These are phyloP conservation scores for Sebastes hopkinsi DNA, from an alignment of 2,797 vertebrate genomes.

Conservation along the genomic window DNA sequence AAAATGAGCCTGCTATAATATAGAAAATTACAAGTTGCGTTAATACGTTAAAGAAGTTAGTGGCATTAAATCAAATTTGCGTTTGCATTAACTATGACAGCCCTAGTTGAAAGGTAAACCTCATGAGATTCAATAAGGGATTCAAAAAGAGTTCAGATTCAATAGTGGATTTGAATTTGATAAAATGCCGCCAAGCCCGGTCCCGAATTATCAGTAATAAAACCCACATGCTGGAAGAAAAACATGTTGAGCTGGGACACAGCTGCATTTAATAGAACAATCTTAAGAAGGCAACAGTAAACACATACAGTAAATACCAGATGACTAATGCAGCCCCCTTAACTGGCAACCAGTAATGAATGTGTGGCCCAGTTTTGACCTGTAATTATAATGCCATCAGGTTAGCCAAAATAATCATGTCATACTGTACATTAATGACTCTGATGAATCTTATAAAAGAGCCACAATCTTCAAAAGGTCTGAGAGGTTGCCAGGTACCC, in stretches of 20 bases:
- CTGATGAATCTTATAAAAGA: slow-evolving; percentile 8
- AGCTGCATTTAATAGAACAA: not conserved
- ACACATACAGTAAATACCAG: not conserved
- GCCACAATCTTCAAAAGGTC: not conserved
- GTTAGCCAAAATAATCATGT: not conserved
- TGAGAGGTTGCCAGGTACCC: slow-evolving; percentile 8
- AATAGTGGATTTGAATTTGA: not conserved
- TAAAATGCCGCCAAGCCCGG: too few species aligned
- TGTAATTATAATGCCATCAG: not conserved
- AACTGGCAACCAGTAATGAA: not conserved
- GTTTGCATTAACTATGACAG: too few species aligned
- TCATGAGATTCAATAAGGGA: not conserved
- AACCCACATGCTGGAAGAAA: not conserved
- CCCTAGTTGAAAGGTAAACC: not conserved
- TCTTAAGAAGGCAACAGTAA: not conserved
- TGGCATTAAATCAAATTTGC: too few species aligned
- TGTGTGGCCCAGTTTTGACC: not conserved
- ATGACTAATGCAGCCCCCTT: not conserved
- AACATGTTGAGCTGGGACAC: not conserved
- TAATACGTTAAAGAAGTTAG: too few species aligned
- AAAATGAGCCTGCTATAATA: too few species aligned
- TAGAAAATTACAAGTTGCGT: too few species aligned
- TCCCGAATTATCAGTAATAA: not conserved
- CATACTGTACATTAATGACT: not conserved
- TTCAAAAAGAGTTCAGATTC: not conserved